Percentiles rank a stretch among this genome's conserved stretches.
Evolutionary conservation across 2,113 vertebrate species (phyloP).

Genomic region (Ibidorhyncha struthersii): DNA sequence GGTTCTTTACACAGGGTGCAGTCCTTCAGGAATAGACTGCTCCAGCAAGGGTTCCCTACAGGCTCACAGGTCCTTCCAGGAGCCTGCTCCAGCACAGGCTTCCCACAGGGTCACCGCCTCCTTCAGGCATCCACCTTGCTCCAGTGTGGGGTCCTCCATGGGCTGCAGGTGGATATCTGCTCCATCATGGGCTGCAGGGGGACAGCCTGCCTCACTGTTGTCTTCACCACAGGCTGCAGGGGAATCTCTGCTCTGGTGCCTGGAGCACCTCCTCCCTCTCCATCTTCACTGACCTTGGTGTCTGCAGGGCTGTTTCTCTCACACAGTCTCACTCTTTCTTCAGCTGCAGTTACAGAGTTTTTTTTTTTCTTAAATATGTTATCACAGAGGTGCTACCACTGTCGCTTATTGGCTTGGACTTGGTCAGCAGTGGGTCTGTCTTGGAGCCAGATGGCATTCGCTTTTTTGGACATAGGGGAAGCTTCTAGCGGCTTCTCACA

Average conservation of each 20-base stretch:
- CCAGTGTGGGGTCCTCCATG: fast-evolving
- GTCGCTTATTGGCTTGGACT: fast-evolving
- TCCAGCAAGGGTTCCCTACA: not conserved
- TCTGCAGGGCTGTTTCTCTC: not conserved
- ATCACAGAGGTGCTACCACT: fast-evolving
- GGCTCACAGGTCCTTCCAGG: not conserved
- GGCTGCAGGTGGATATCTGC: not conserved
- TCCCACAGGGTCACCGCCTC: not conserved
- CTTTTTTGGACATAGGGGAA: too few relatives aligned
- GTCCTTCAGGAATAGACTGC: not conserved
- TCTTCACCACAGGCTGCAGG: fast-evolving
- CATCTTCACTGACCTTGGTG: not conserved
- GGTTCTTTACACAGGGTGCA: not conserved
- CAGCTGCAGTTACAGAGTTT: not conserved
- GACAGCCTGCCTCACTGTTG: not conserved
- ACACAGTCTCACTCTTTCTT: not conserved
- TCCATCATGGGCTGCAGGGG: not conserved
- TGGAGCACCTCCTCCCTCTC: not conserved
- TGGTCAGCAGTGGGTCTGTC: fast-evolving
- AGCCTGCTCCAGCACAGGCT: fast-evolving
- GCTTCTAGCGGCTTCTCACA: not conserved
- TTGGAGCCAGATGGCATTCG: not conserved
- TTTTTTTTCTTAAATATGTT: not conserved
- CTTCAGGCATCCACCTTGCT: not conserved
- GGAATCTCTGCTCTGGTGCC: fast-evolving